Evolutionary conservation across 2,797 vertebrate genomes (phyloP).

Genomic region (Rhincodon typus): DNA sequence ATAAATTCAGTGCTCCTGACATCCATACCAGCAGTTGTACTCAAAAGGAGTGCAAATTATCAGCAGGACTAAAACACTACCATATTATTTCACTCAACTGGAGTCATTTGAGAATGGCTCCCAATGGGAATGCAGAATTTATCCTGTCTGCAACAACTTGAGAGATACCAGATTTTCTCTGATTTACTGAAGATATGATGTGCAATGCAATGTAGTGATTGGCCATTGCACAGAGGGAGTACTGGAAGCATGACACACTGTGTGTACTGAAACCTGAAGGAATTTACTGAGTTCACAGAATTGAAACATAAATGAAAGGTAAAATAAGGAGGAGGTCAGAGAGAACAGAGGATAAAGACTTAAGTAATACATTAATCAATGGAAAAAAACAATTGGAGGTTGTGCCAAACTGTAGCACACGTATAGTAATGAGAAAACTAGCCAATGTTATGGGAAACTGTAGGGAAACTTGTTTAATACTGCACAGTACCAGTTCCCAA

Average conservation of each 20-base stretch:
- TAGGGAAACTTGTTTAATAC: neutral
- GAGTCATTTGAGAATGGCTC: neutral
- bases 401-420: neutral
- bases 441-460: neutral
- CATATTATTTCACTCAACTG: neutral
- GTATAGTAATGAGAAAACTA: neutral
- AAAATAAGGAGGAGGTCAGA: neutral
- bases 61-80: neutral
- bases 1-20: neutral
- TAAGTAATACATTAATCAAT: neutral
- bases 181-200: neutral
- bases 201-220: neutral
- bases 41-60: neutral
- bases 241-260: neutral
- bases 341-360: neutral
- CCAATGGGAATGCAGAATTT: neutral
- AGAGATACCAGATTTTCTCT: neutral
- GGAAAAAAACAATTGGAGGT: neutral
- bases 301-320: neutral
- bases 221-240: neutral
- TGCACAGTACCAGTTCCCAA: neutral
- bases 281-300: neutral
- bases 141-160: neutral
- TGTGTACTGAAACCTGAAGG: neutral
- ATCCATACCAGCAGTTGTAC: neutral